These are phyloP conservation scores for Aurelia sp. DNA, from an alignment of 30 jellyfish, hydroid and myxozoan species.

Conservation along the genomic window DNA sequence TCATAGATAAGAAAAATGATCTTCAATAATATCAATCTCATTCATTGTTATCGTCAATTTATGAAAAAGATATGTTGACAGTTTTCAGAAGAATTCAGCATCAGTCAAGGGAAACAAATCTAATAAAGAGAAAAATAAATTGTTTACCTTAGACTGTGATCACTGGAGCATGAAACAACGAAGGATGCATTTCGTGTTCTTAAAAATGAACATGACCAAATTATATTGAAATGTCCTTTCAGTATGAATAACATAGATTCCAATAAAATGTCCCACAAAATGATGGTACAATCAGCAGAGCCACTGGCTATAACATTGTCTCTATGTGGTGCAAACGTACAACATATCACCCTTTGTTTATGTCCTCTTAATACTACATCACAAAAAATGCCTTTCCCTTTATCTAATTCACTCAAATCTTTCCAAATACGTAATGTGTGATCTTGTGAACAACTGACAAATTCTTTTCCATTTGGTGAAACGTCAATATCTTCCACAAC, in stretches of 20 bases:
- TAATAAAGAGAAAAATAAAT: background rate
- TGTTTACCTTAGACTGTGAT: slow-evolving; percentile 47
- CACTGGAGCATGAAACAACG: slow-evolving; percentile 65
- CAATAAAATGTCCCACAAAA: slow-evolving; percentile 28
- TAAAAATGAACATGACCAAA: slow-evolving; percentile 63
- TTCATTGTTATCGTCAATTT: too few species aligned
- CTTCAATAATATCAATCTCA: too few species aligned
- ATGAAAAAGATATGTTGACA: too few species aligned
- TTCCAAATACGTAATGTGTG: slow-evolving; percentile 50
- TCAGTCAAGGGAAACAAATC: background rate
- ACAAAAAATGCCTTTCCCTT: background rate
- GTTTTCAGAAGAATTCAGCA: background rate
- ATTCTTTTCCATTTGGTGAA: slow-evolving; percentile 24
- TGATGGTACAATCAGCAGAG: slow-evolving; percentile 55
- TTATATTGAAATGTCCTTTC: slow-evolving; percentile 45
- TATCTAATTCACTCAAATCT: background rate
- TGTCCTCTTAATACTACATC: slow-evolving; percentile 44
- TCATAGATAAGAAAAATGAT: too few species aligned
- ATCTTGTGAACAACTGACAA: slow-evolving; percentile 60
- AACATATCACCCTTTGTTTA: slow-evolving; percentile 30
- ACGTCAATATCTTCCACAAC: slow-evolving; percentile 32
- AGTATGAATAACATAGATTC: background rate
- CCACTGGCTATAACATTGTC: slow-evolving; percentile 43
- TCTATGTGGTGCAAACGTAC: slow-evolving; percentile 52
- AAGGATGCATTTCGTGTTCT: background rate